Evolutionary conservation across 1,140 invertebrate genomes (phyloP), one percentile per base, ranked within the genome.

Genomic region (Dermatophagoides farinae): DNA sequence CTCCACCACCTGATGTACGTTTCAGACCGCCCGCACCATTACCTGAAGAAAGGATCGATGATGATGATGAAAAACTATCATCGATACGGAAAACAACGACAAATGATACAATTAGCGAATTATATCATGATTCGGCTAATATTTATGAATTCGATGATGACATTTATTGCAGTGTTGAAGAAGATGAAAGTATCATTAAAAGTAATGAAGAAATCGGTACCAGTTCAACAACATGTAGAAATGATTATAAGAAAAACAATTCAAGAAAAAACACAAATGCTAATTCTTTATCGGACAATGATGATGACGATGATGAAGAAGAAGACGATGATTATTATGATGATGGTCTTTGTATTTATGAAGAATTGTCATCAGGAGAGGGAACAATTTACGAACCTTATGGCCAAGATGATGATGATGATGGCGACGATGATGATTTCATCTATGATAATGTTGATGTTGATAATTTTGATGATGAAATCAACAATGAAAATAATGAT

Each of bases 21-120:
- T 60, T 60, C n/a, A 4, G 58, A 60, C 58, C 58, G 4, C 11
- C 58, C 1, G 58, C 58, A 12, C 58, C 58, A 18, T 49, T 60
- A 23, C 58, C 58, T 2, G 8, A 22, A 11, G 57, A 58, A 58
- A 10, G 1, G 6, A 11, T 14, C 20, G 20, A 39, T 4, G 40
- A 49, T 11, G 31, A 41, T 6, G 10, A 57, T 16, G 37, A 49
- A 55, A 43, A 44, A 38, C 14, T 39, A 23, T 11, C 38, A 41
- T 12, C 38, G 31, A 43, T 25, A 38, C 14, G 4, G 20, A 20
- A 12, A 52, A 52, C 14, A 8, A 51, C 25, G n/a, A 51, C 8
- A 12, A 31, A 38, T 40, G 53, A 55, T 38, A 25, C 14, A 12
- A 55, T 55, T 6, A 55, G 53, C 14, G 53, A 55, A 25, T 16